Base-by-base conservation (phyloP, 2,797 vertebrate genomes). In the Phyllotis vaccarum region DNA sequence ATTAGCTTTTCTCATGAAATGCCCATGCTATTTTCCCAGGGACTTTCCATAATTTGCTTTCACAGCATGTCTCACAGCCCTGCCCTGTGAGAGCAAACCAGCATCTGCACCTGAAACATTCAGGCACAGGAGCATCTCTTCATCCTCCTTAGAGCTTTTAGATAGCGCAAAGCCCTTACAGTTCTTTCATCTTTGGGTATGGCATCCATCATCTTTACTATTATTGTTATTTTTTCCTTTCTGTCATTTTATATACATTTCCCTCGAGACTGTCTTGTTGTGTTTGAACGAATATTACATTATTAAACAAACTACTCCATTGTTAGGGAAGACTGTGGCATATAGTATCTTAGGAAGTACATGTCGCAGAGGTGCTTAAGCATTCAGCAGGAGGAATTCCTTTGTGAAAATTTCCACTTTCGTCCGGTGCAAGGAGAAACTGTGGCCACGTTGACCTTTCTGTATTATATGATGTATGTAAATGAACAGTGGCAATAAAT, bases 391-490 rank as follows among this genome's bases (percentile, higher is more conserved):
- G 56, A 5, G 52, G 7, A 75, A 76, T 96, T 85, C 7, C 43
- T 58, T 90, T 88, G 43, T 31, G 52, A 4, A 89, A 60, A 83
- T 93, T 96, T 94, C 80, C 62, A 76, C 78, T 91, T 86, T 76
- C n/a, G 86, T 16, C 46, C 86, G 34, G 46, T 95, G 2, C 43
- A 95, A 81, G 2, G 29, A 79, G 83, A 90, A 95, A 8, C 46
- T 90, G 79, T 89, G 12, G 29, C 29, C 60, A 86, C 64, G 76
- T 76, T 94, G 68, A 11, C 76, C 24, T 46, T 79, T 95, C 78
- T 49, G 24, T 87, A 13, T 79, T 16, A 43, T 82, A 60, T 93
- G 60, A 76, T 40, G 68, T n/a, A 29, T 49, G 7, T 76, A 82
- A 95, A 93, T 91, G 29, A 91, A 58, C 19, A 95, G 29, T 6